Conservation (phyloP, 1,140 invertebrate species). For the Trinorchestia longiramus region DNA sequence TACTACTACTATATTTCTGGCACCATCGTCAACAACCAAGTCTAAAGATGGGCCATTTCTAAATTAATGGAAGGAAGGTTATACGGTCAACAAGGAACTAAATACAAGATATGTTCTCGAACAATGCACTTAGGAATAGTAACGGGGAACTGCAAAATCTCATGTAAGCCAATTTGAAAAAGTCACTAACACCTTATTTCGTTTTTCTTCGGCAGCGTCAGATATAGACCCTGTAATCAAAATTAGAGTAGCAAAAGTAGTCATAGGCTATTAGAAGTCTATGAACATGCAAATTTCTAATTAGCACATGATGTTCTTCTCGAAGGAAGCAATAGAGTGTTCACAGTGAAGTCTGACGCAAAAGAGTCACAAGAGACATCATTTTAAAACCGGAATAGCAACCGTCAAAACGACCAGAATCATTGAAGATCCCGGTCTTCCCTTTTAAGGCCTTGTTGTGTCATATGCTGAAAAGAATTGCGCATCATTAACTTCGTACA, state of each 20-base stretch:
- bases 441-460: too few species aligned
- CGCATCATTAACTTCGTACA: background rate
- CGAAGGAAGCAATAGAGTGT: background rate
- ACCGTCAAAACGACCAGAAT: background rate
- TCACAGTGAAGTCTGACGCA: background rate
- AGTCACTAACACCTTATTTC: background rate
- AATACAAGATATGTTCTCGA: constrained; percentile 45
- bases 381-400: background rate
- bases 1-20: background rate
- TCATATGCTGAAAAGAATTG: too few species aligned
- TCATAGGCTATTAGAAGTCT: background rate
- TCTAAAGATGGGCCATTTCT: background rate
- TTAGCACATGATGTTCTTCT: background rate
- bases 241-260: background rate
- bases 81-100: constrained; percentile 45
- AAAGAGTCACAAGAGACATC: background rate
- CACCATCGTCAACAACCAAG: background rate
- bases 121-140: constrained; percentile 34
- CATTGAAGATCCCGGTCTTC: too few species aligned
- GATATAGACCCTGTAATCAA: background rate
- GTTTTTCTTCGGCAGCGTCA: background rate
- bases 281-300: background rate
- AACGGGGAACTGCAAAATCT: constrained; percentile 15
- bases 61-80: constrained; percentile 28
- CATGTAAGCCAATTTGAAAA: background rate